phyloP scores from a whole-genome alignment of 2,888 invertebrate genomes.

The Phasia obesa region DNA sequence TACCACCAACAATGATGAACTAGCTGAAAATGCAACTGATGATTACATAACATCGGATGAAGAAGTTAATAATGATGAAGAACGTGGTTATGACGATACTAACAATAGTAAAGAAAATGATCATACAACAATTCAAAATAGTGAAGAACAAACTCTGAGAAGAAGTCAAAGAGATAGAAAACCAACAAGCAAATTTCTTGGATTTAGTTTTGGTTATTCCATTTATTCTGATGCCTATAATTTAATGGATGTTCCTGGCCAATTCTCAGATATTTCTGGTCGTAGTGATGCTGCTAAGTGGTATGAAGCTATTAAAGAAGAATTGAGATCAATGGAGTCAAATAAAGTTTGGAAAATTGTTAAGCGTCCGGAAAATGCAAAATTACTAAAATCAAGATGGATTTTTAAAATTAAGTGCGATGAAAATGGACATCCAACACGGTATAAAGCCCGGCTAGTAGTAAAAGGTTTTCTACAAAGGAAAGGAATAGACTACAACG shows the following conservation, averaged over 20 bases:
- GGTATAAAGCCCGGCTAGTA: too few species aligned
- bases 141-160: not conserved
- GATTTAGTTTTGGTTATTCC: slow-evolving; percentile 11
- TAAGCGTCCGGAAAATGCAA: not conserved
- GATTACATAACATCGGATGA: not conserved
- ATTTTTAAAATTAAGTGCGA: slow-evolving; percentile 27
- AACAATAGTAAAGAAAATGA: slow-evolving; percentile 52
- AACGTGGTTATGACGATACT: not conserved
- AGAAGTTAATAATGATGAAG: not conserved
- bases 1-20: too few species aligned
- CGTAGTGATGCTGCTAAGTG: slow-evolving; percentile 8
- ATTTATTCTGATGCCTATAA: not conserved
- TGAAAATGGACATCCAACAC: slow-evolving; percentile 16
- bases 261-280: slow-evolving; percentile 16
- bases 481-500: slow-evolving; percentile 2
- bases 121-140: not conserved
- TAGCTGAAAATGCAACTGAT: too few species aligned
- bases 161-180: slow-evolving; percentile 17
- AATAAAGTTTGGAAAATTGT: slow-evolving; percentile 18
- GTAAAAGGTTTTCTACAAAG: slow-evolving; percentile 28
- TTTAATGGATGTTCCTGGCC: not conserved
- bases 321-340: slow-evolving; percentile 24
- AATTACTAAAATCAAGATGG: slow-evolving; percentile 43
- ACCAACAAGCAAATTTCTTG: slow-evolving; percentile 3
- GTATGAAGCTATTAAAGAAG: slow-evolving; percentile 27